Conservation (phyloP, 1,140 invertebrate genomes). For the Drosophila lowei region DNA sequence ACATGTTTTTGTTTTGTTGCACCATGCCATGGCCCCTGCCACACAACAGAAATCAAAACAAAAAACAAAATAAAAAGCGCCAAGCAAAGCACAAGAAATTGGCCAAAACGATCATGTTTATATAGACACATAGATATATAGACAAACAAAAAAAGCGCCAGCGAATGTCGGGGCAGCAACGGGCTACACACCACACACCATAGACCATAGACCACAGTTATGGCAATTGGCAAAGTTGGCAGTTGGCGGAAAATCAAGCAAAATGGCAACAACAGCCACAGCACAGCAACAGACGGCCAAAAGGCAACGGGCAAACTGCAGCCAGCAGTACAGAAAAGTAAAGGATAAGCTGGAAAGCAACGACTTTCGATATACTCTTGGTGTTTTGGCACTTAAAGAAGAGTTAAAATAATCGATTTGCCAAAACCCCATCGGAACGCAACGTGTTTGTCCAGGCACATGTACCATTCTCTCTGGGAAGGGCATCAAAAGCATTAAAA, state of each 20-base stretch:
- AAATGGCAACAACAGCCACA: constrained; percentile 44
- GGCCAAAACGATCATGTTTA: constrained; percentile 78
- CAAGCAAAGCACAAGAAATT: constrained; percentile 58
- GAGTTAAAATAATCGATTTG: background rate
- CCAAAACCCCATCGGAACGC: background rate
- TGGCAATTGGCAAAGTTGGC: constrained; percentile 66
- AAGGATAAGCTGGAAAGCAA: background rate
- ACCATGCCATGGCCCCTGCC: constrained; percentile 28
- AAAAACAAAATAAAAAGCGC: constrained; percentile 8
- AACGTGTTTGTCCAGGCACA: too few relatives aligned
- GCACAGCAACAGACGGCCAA: constrained; percentile 47
- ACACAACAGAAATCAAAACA: constrained; percentile 32
- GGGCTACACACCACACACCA: constrained; percentile 9
- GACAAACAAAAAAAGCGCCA: constrained; percentile 18
- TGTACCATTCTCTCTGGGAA: background rate
- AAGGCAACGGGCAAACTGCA: constrained; percentile 45
- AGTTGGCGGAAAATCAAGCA: constrained; percentile 67
- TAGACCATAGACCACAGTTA: constrained; percentile 47
- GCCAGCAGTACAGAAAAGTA: constrained; percentile 17
- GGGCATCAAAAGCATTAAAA: background rate
- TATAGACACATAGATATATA: constrained; percentile 74
- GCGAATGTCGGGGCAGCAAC: constrained; percentile 23
- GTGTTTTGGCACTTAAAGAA: too few relatives aligned
- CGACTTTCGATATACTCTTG: too few relatives aligned
- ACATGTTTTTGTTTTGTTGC: constrained; percentile 51